phyloP scores from a whole-genome alignment of 2,797 vertebrate species.

The Pipistrellus nathusii region DNA sequence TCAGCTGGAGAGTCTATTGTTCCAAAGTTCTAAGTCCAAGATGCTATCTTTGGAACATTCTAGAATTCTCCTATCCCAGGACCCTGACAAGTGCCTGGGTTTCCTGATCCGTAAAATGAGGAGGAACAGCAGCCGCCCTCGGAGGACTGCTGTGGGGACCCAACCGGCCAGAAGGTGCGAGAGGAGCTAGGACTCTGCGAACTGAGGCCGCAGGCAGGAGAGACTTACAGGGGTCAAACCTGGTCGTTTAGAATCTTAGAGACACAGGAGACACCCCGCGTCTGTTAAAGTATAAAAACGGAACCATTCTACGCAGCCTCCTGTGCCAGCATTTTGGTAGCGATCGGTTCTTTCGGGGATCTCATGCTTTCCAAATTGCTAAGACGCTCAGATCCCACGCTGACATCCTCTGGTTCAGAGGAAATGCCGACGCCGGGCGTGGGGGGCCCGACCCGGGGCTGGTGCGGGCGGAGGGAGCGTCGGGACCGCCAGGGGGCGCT shows the following conservation, averaged over 20 bases:
- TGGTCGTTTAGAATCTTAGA: background rate
- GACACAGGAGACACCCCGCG: background rate
- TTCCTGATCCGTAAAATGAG: background rate
- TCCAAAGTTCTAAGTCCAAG: background rate
- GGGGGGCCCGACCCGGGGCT: background rate
- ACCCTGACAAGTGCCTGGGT: background rate
- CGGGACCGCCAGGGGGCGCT: slow-evolving; percentile 66
- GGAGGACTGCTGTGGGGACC: background rate
- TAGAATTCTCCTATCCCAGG: slow-evolving; percentile 19
- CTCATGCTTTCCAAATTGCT: background rate
- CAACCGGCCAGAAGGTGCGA: background rate
- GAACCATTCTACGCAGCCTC: background rate
- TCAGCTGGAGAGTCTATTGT: background rate
- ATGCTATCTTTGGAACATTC: slow-evolving; percentile 35
- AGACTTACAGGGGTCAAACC: background rate
- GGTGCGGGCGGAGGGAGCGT: background rate
- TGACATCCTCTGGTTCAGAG: slow-evolving; percentile 36
- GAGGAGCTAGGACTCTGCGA: background rate
- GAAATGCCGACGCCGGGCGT: slow-evolving; percentile 52
- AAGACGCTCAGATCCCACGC: background rate
- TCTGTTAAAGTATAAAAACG: background rate
- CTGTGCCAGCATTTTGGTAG: background rate
- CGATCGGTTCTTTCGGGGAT: background rate
- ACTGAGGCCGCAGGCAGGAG: background rate
- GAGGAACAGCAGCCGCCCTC: background rate